Base-by-base conservation (phyloP, 2,113 vertebrate species). In the Leucoraja erinaceus region DNA sequence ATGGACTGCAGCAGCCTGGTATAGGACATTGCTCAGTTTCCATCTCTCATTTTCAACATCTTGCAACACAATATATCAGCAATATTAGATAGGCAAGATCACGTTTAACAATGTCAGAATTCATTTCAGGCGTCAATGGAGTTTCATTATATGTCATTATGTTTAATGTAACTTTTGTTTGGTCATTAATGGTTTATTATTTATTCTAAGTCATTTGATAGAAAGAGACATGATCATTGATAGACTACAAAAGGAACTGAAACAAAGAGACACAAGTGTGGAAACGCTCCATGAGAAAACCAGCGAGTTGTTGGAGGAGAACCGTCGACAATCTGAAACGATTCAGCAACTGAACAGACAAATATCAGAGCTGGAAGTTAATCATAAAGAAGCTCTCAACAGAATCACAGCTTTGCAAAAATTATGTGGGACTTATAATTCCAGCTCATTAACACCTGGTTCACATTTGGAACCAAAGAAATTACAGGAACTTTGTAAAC, bases 281-380 rank as follows among this genome's bases (percentile, higher is more conserved):
- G 78, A 56, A 22, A 83, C 54, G 38, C 79, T 83, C 47, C 79
- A 83, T 56, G 79, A 83, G 47, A 83, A 83, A 56, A 59, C 16
- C 1, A 83, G 47, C 25, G 79, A 56, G 22, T 83, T 83, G 47
- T 83, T 83, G 47, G 79, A 83, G 79, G 79, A 83, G 38, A 56
- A 83, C 20, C 0, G 20, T 25, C 47, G 7, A 54, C 47, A 66
- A 0, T 93, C 90, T 2, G 95, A 95, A 2, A 93, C 94, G 4
- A 68, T 93, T 92, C 94, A 96, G 77, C 93, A 94, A 63, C 94
- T 93, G 75, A 94, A 95, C 93, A 94, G 94, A 72, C 94, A 93
- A 93, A 47, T 95, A 25, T 94, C 95, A 0, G 94, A 96, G 93
- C 94, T 95, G 10, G 94, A 96, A 93, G 93, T 94, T 0, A 95